phyloP scores from a whole-genome alignment of 1,140 invertebrate species.

The Drosophila serrata region DNA sequence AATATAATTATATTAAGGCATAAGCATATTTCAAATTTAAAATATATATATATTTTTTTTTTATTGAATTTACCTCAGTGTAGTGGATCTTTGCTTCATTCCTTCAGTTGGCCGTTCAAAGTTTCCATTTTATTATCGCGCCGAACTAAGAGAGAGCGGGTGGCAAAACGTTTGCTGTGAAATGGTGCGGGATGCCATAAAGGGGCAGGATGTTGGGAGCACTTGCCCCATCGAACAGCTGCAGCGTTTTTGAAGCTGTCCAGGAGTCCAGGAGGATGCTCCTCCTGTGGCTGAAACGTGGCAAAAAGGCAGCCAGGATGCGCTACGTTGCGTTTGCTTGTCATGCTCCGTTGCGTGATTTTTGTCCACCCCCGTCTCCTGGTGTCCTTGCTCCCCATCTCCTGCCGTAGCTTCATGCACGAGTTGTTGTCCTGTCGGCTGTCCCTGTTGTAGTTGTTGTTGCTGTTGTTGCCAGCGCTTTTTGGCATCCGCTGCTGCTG shows the following conservation, averaged over 20 bases:
- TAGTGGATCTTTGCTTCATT: constrained; percentile 26
- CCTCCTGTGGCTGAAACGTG: constrained; percentile 27
- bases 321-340: constrained; percentile 82
- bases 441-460: constrained; percentile 2
- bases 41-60: background rate
- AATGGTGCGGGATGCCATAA: background rate
- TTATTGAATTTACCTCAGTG: constrained; percentile 28
- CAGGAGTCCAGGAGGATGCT: constrained; percentile 38
- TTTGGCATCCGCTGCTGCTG: constrained; percentile 53
- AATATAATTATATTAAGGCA: no score
- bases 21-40: background rate
- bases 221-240: constrained; percentile 59
- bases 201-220: background rate
- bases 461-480: constrained; percentile 11
- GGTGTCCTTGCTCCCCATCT: background rate
- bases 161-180: constrained; percentile 13
- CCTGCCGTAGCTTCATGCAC: constrained; percentile 69
- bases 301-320: constrained; percentile 70
- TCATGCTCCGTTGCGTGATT: constrained; percentile 82
- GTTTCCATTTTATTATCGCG: constrained; percentile 83
- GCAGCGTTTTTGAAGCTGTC: constrained; percentile 70
- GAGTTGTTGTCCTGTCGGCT: constrained; percentile 60
- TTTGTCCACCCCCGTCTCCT: constrained; percentile 51
- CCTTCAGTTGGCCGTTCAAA: constrained; percentile 60
- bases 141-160: constrained; percentile 44